Conservation (phyloP, 2,888 invertebrate genomes). For the Serrognathus titanus region DNA sequence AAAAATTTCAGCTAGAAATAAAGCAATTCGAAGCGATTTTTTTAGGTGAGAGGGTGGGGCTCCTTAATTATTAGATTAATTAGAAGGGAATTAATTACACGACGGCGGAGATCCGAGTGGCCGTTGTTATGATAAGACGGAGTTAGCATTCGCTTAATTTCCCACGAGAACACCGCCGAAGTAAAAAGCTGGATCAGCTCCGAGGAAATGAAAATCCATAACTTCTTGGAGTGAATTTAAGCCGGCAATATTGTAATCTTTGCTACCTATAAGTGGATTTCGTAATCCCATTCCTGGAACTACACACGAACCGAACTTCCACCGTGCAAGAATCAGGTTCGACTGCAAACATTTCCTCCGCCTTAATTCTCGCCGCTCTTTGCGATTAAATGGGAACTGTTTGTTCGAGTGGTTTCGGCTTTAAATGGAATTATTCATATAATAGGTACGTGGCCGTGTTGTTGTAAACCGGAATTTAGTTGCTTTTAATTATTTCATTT, state of each 20-base stretch:
- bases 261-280: conserved; percentile 29
- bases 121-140: conserved; percentile 6
- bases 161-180: conserved; percentile 38
- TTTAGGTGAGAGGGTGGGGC: not conserved
- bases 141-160: conserved; percentile 37
- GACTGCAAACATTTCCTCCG: too few relatives aligned
- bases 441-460: too few relatives aligned
- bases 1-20: too few relatives aligned
- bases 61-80: not conserved
- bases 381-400: too few relatives aligned
- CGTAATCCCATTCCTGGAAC: conserved; percentile 9
- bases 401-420: too few relatives aligned
- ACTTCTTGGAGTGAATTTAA: conserved; percentile 36
- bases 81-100: not conserved
- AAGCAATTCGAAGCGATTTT: not conserved
- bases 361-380: too few relatives aligned
- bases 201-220: conserved; percentile 44
- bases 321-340: not conserved
- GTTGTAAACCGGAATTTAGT: too few relatives aligned
- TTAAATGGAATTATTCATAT: too few relatives aligned
- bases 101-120: not conserved
- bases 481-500: too few relatives aligned
- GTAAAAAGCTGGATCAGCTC: conserved; percentile 38
- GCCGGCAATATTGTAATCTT: conserved; percentile 30
- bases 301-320: not conserved